Evolutionary conservation across 2,113 vertebrate species (phyloP).

Genomic region (Pipa parva): DNA sequence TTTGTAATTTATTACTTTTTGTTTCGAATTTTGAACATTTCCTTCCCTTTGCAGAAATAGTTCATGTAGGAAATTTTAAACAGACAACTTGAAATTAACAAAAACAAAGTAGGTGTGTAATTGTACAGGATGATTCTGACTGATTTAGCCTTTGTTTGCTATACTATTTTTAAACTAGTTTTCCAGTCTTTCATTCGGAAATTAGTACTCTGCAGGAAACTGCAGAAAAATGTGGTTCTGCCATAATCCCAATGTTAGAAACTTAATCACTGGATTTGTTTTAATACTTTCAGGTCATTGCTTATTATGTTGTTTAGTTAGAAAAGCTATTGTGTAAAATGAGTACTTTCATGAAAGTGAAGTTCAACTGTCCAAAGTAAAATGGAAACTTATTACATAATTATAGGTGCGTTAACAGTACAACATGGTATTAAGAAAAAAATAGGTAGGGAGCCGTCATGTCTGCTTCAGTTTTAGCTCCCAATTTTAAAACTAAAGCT

Average conservation of each 20-base stretch:
- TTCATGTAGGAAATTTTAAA: too few relatives aligned
- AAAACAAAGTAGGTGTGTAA: constrained; percentile 34
- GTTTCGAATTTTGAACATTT: too few relatives aligned
- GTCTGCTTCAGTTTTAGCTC: not conserved
- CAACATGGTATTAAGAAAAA: constrained; percentile 16
- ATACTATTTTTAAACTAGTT: constrained; percentile 32
- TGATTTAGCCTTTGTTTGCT: constrained; percentile 12
- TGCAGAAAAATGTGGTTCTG: not conserved
- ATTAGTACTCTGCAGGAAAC: constrained; percentile 22
- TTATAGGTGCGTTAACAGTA: constrained; percentile 16
- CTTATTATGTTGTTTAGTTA: constrained; percentile 35
- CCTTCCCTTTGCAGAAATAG: too few relatives aligned
- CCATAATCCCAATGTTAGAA: constrained; percentile 26
- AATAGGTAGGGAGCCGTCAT: constrained; percentile 2
- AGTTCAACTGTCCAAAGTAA: constrained; percentile 22
- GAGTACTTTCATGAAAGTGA: constrained; percentile 15
- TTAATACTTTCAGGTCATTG: constrained; percentile 7
- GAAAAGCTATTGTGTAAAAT: constrained; percentile 20
- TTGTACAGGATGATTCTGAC: constrained; percentile 34
- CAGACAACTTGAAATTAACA: constrained; percentile 16
- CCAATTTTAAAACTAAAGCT: not conserved
- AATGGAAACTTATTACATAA: constrained; percentile 33
- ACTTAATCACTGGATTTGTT: constrained; percentile 25
- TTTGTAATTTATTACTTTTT: too few relatives aligned
- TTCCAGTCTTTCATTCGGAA: constrained; percentile 30